Evolutionary conservation across 64 coral and sea anemone species (phyloP), one percentile per base, ranked within the genome.

Genomic region (Dendrophyllia cribrosa): DNA sequence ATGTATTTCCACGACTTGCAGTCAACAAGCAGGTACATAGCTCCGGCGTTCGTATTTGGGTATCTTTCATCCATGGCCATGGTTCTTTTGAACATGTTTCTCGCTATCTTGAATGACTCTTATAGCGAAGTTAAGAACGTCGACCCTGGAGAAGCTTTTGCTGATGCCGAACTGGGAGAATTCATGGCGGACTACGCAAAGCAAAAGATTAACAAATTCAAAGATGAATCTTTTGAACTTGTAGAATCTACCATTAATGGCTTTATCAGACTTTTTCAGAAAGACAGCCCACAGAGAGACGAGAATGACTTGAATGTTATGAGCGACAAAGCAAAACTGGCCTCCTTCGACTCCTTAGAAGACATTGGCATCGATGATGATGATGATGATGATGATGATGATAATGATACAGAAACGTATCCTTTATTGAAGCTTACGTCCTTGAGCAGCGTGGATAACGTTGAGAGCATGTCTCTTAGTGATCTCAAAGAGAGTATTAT

Each of bases 31-130:
- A 78, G 85, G 6, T 61, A 59, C 64, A 72, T 93, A 13, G 66
- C 85, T 13, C 92, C 92, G 22, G 11, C 74, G 20, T 93, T 88
- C 58, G 25, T 74, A 11, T 93, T 93, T 48, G 76, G 87, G 43
- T 93, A 89, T 82, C 77, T 88, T 64, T 64, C 76, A 3, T 88
- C 85, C 21, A 93, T 93, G 92, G 58, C 76, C 11, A 88, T 88
- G 92, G 72, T 93, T 78, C 92, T 93, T 12, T 79, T 93, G 8
- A 93, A 88, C 66, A 93, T 93, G 92, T 93, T 93, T 16, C 67
- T 93, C 3, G 92, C 92, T 5, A 93, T 93, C 22, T 69, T 93
- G 10, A 93, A 93, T 72, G 92, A 93, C 17, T 93, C 66, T 46
- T 93, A 93, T 49, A 61, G 79, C 46, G 92, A 93, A 48, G 85